Base-by-base conservation (phyloP, 2,888 invertebrate species). In the Pyralis farinalis region DNA sequence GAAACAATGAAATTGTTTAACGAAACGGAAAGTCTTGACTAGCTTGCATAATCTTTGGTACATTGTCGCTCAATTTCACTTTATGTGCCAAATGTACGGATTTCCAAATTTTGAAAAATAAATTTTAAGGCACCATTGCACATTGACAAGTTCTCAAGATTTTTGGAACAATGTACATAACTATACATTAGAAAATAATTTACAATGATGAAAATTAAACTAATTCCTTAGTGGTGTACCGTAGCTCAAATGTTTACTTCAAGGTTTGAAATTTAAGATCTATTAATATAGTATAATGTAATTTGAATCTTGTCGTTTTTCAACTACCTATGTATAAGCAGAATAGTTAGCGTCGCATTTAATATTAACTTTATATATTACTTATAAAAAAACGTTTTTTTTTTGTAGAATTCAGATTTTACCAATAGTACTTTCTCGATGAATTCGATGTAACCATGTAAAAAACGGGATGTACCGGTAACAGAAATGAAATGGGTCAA, bases 111-210 rank as follows among this genome's bases (percentile, higher is more conserved):
- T 51, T 54, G 43, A 43, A 43, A 54, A 46, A 42, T 25, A 48
- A 44, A 53, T 49, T 53, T 55, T 61, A 60, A 46, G 40, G 63
- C 55, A 50, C 57, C 55, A 16, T 48, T 58, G 61, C 66, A 62
- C 71, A 40, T 41, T 46, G 51, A 60, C 61, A 67, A 63, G 41
- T 55, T 62, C 64, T 62, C 59, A 65, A 49, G 63, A 73, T 63
- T 84, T 83, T 84, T 83, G 82, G 80, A 84, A 64, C 78, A 70
- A 77, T 84, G 85, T 85, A 84, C 81, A 85, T 84, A 81, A 70
- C 58, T 81, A 81, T 79, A 78, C 62, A 71, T 70, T 73, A 76
- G 67, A 68, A 62, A 50, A 65, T 65, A 74, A 71, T 68, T 60
- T 60, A 64, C 60, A 62, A 55, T 47, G 56, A 56, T 57, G 49